Evolutionary conservation across 2,888 invertebrate species (phyloP), one percentile per base, ranked within the genome.

Genomic region (Pheosia tremula): DNA sequence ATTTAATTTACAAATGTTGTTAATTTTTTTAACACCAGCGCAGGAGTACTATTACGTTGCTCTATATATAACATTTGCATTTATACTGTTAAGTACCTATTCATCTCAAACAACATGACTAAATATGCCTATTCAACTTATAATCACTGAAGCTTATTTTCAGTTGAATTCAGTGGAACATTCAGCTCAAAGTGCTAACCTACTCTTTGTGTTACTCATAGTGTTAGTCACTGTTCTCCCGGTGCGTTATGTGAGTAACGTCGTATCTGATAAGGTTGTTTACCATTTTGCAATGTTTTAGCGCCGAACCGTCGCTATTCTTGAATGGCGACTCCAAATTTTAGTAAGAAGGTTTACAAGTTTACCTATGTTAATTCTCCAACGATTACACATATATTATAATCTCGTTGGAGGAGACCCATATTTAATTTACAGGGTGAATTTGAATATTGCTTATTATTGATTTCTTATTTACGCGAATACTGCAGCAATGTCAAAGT

Each of bases 251-350:
- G 56, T 85, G 86, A 86, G 79, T 84, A 85, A 85, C 63, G 62
- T 60, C 10, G 45, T 83, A 85, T 86, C 84, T 64, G 87, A 86
- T 87, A 85, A 85, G 58, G 60, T 71, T 83, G 80, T 80, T 80
- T 78, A 78, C 66, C 66, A 67, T 81, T 78, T 79, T 74, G 82
- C 79, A 82, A 84, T 74, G 74, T 62, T 69, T 8, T 8, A 72
- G 58, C 56, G 59, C 52, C 59, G 58, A 3, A 72, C 56, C 56
- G 59, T 52, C 59, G 58, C 60, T 67, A 69, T 60, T 68, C 67
- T 71, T 70, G 63, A 63, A 61, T 63, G 60, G 56, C 70, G 11
- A 24, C 24, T 50, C 8, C 3, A 24, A n/a, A 47, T 47, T n/a
- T n/a, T n/a, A n/a, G 1, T 45, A 45, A 11, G 8, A 45, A 45